These are phyloP conservation scores for Goniozus legneri DNA, from an alignment of 1,140 invertebrate species.

Conservation along the genomic window DNA sequence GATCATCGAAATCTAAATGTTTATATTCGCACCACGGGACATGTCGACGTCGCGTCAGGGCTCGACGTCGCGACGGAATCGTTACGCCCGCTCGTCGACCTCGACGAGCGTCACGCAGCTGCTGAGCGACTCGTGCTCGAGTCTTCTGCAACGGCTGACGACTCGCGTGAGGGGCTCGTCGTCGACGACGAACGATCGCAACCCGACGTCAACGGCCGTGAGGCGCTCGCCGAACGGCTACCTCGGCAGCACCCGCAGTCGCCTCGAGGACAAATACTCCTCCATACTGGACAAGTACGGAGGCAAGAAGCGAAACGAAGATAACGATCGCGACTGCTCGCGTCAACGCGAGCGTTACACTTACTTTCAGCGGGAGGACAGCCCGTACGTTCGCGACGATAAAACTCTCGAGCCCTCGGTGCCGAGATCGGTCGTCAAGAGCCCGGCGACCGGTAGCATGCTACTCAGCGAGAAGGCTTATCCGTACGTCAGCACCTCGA, in stretches of 20 bases:
- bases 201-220: neutral
- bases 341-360: slow-evolving; percentile 17
- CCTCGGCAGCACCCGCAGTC: slow-evolving; percentile 58
- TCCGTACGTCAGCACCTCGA: slow-evolving; percentile 55
- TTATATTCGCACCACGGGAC: slow-evolving; percentile 43
- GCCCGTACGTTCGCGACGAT: slow-evolving; percentile 51
- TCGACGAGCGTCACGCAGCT: slow-evolving; percentile 80
- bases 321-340: slow-evolving; percentile 50
- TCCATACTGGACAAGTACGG: slow-evolving; percentile 67
- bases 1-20: slow-evolving; percentile 23
- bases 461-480: slow-evolving; percentile 67
- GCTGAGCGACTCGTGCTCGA: slow-evolving; percentile 79
- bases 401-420: slow-evolving; percentile 62
- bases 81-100: slow-evolving; percentile 70
- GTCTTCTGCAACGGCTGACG: slow-evolving; percentile 72
- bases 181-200: slow-evolving; percentile 32
- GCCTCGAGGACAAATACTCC: slow-evolving; percentile 73
- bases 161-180: slow-evolving; percentile 67
- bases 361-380: slow-evolving; percentile 26
- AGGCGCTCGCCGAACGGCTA: slow-evolving; percentile 14
- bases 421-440: slow-evolving; percentile 48
- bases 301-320: slow-evolving; percentile 54
- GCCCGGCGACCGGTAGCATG: slow-evolving; percentile 42
- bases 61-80: slow-evolving; percentile 42
- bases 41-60: slow-evolving; percentile 44